Conservation (phyloP, 2,888 invertebrate genomes). For the Stramonita haemastoma region DNA sequence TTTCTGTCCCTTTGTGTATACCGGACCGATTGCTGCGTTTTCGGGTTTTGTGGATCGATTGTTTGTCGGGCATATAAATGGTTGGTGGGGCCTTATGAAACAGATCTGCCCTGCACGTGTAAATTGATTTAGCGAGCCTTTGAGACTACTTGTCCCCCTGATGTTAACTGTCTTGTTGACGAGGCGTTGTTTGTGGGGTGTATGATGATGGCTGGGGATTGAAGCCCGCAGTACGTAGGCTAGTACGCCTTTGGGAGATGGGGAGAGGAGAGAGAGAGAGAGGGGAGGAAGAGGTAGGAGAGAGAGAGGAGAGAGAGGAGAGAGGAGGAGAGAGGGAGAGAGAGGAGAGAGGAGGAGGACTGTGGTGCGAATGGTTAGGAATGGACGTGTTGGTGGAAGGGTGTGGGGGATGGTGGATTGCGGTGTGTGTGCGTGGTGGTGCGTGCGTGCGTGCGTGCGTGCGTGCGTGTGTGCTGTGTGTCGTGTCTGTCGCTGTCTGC, state of each 20-base stretch:
- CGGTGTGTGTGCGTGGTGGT: no score
- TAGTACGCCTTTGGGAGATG: neutral
- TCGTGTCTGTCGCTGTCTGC: no score
- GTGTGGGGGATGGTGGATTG: no score
- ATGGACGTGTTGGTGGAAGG: no score
- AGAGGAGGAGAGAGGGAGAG: neutral
- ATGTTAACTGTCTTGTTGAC: neutral
- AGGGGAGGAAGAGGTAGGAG: neutral
- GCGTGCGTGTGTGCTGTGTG: no score
- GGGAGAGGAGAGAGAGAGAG: neutral
- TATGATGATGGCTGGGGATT: neutral
- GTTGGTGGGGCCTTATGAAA: neutral
- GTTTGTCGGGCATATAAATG: neutral
- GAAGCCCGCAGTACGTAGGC: neutral
- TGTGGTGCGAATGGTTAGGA: no score
- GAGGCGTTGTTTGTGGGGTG: neutral
- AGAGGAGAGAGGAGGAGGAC: no score
- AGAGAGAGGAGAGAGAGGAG: neutral
- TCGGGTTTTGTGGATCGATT: neutral
- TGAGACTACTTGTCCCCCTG: neutral
- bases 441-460: no score
- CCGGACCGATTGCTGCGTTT: neutral
- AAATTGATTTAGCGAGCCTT: constrained; percentile 15
- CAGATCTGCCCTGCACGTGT: neutral
- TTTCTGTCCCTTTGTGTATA: neutral